Conservation (phyloP, 2,113 vertebrate genomes). For the Procavia capensis region DNA sequence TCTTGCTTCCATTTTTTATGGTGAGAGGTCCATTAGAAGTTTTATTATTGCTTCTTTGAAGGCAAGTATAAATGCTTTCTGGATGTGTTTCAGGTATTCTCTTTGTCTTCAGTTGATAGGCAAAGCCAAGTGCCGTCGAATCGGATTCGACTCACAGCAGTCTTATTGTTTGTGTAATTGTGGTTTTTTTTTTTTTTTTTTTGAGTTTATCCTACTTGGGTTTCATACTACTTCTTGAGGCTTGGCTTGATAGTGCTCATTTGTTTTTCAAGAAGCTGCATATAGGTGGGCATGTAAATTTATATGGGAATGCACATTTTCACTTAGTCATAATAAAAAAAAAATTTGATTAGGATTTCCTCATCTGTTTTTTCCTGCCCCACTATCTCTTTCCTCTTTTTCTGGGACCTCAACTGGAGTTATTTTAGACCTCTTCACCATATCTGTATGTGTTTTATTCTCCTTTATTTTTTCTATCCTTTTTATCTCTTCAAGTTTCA, state of each 20-base stretch:
- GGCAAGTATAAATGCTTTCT: background rate
- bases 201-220: background rate
- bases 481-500: background rate
- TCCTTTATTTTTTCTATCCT: background rate
- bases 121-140: no score
- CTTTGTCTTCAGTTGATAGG: background rate
- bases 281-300: no score
- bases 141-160: no score
- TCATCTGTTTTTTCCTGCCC: background rate
- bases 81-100: background rate
- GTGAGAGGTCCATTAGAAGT: background rate
- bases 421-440: background rate
- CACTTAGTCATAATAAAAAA: no score
- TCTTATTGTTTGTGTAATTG: background rate
- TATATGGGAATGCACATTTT: no score
- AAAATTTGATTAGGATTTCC: background rate
- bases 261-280: background rate
- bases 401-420: background rate
- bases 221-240: background rate
- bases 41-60: background rate
- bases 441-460: background rate
- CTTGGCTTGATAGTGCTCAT: background rate
- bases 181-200: background rate
- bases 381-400: background rate
- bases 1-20: background rate